phyloP scores from a whole-genome alignment of 1,140 invertebrate genomes.

The Melitaea cinxia region DNA sequence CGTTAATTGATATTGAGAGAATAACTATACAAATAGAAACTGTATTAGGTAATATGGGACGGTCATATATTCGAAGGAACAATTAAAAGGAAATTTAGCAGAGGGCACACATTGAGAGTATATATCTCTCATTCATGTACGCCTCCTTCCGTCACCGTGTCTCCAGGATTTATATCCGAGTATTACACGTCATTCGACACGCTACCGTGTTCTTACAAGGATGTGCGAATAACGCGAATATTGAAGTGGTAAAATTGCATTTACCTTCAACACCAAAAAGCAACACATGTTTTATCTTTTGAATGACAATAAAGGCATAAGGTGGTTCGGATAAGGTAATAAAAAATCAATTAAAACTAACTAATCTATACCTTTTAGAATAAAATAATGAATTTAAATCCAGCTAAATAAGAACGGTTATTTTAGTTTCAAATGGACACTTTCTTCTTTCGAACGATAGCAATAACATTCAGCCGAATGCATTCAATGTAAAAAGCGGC shows the following conservation, averaged over 20 bases:
- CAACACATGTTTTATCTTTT: too few relatives aligned
- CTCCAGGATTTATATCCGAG: conserved; percentile 71
- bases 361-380: too few relatives aligned
- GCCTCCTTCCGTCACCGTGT: conserved; percentile 64
- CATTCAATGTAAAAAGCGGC: too few relatives aligned
- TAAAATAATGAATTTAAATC: too few relatives aligned
- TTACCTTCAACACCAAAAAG: too few relatives aligned
- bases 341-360: too few relatives aligned
- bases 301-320: too few relatives aligned
- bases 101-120: conserved; percentile 45
- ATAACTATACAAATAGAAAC: conserved; percentile 30
- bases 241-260: conserved; percentile 3
- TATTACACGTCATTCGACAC: conserved; percentile 80
- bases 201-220: conserved; percentile 51
- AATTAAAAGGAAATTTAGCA: conserved; percentile 71
- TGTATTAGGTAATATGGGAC: conserved; percentile 24
- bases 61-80: conserved; percentile 58
- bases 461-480: too few relatives aligned
- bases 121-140: conserved; percentile 72
- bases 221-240: conserved; percentile 46
- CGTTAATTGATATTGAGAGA: conserved; percentile 51
- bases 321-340: too few relatives aligned
- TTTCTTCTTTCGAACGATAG: too few relatives aligned
- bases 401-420: too few relatives aligned
- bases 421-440: too few relatives aligned